Conservation (phyloP, 2,888 invertebrate genomes). For the Onthophagus sagittarius region DNA sequence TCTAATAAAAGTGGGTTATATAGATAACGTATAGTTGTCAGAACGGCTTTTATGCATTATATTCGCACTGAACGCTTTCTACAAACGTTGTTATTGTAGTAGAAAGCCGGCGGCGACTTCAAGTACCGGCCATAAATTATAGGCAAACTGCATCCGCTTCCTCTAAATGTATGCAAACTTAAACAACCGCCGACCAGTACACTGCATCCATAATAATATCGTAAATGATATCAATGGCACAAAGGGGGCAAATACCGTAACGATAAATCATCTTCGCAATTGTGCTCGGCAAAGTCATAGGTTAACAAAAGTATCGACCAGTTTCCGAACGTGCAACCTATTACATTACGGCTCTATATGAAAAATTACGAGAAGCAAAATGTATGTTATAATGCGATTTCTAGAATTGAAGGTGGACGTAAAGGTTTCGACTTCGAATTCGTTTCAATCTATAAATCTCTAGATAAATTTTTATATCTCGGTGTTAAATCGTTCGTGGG, state of each 20-base stretch:
- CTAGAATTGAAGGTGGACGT: not conserved
- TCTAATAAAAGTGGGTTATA: not conserved
- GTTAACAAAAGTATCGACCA: not conserved
- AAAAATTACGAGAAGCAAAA: not conserved
- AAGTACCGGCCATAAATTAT: not conserved
- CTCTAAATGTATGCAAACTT: not conserved
- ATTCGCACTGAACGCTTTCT: not conserved
- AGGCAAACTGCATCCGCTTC: not conserved
- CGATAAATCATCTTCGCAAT: not conserved
- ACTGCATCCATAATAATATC: not conserved
- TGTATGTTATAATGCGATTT: not conserved
- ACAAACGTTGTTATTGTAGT: not conserved
- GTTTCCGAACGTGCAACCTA: not conserved
- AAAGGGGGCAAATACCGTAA: not conserved
- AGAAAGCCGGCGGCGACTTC: not conserved
- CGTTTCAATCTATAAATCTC: constrained; percentile 4
- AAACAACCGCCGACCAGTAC: not conserved
- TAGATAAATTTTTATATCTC: constrained; percentile 3
- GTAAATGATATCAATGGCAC: not conserved
- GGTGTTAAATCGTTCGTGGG: constrained; percentile 8
- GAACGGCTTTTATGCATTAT: not conserved
- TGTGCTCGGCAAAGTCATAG: not conserved
- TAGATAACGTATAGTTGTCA: not conserved
- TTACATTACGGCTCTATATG: not conserved
- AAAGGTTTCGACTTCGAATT: not conserved